Conservation (phyloP, 1,140 invertebrate genomes). For the Calycopis cecrops region DNA sequence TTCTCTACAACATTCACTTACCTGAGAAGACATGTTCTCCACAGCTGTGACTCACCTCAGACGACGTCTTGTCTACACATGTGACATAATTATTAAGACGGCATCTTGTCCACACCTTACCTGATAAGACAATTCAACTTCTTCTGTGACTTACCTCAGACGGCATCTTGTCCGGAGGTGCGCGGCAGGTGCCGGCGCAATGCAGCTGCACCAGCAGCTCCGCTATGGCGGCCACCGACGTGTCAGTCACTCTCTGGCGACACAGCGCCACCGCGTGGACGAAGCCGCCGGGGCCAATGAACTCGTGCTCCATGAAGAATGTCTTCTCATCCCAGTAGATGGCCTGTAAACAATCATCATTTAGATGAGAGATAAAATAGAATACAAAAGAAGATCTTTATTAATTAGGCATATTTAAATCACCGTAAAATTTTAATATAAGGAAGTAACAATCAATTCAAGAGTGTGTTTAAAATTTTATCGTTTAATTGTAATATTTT, state of each 20-base stretch:
- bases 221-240: slow-evolving; percentile 79
- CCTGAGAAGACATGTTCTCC: no score
- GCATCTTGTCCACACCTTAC: no score
- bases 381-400: no score
- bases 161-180: slow-evolving; percentile 79
- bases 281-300: slow-evolving; percentile 87
- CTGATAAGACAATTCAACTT: no score
- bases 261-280: slow-evolving; percentile 88
- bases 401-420: no score
- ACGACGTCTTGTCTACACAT: no score
- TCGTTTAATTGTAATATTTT: no score
- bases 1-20: not conserved
- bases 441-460: no score
- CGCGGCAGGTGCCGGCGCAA: slow-evolving; percentile 81
- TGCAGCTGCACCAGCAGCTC: slow-evolving; percentile 78
- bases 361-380: no score
- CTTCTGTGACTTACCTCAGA: slow-evolving; percentile 57
- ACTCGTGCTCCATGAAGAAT: slow-evolving; percentile 91
- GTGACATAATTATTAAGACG: not conserved
- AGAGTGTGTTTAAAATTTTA: no score
- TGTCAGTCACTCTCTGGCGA: slow-evolving; percentile 84
- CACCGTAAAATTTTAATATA: no score
- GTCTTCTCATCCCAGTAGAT: slow-evolving; percentile 90
- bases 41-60: no score
- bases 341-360: slow-evolving; percentile 38